A percentile compares a stretch with the other conserved stretches of the same genome.
phyloP scores from a whole-genome alignment of 2,113 vertebrate genomes.

The Ancistrus triradiatus region DNA sequence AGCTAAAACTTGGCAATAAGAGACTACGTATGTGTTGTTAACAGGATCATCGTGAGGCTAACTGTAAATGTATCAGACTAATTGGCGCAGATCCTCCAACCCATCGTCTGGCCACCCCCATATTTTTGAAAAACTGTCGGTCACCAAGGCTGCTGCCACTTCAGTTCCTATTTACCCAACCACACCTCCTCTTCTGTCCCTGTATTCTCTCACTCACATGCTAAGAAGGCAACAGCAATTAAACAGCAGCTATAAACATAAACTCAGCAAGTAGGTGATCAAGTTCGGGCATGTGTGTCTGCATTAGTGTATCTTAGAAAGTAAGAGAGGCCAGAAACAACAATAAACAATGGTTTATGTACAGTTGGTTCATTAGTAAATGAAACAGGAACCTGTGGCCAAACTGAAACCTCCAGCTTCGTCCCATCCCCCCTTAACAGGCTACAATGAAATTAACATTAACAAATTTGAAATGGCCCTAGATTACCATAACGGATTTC shows the following conservation, averaged over 20 bases:
- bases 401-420: background rate
- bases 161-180: constrained; percentile 47
- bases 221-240: constrained; percentile 26
- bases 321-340: too few relatives aligned
- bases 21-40: too few relatives aligned
- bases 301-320: too few relatives aligned
- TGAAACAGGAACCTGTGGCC: too few relatives aligned
- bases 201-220: constrained; percentile 24
- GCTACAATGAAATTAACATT: too few relatives aligned
- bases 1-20: too few relatives aligned
- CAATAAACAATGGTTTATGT: too few relatives aligned
- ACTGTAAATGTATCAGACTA: too few relatives aligned
- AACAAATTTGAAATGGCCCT: background rate
- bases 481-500: background rate
- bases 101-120: background rate
- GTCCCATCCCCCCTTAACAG: background rate
- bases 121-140: constrained; percentile 34
- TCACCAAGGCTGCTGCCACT: constrained; percentile 43
- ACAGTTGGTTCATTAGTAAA: too few relatives aligned
- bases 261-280: background rate
- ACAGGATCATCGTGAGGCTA: too few relatives aligned
- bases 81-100: too few relatives aligned
- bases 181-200: constrained; percentile 54
- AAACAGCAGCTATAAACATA: constrained; percentile 39
- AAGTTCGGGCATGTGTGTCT: too few relatives aligned